These are phyloP conservation scores for Microcaecilia unicolor DNA, from an alignment of 2,797 vertebrate species.

Conservation along the genomic window DNA sequence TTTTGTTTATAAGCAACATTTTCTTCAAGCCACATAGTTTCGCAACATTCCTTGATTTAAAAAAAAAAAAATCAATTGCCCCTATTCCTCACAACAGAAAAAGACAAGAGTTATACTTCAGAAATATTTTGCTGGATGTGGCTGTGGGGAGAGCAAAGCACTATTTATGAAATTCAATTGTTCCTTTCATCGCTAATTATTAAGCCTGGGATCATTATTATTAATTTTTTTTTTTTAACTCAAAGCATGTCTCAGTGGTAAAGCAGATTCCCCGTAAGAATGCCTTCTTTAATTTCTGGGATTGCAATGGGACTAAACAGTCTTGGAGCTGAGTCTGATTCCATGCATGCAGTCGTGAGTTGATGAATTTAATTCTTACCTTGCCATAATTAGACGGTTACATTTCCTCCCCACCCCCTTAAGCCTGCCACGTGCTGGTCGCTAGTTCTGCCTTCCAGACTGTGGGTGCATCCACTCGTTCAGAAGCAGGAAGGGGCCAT, in stretches of 20 bases:
- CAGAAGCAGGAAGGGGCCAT: conserved; percentile 10
- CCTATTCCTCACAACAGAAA: conserved; percentile 11
- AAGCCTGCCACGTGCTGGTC: no score
- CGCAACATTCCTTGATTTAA: not conserved
- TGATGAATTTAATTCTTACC: conserved; percentile 54
- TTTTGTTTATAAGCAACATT: no score
- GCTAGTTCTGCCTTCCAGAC: no score
- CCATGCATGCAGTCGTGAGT: conserved; percentile 49
- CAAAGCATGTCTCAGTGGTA: conserved; percentile 52
- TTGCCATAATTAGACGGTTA: conserved; percentile 47
- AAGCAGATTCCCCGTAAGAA: conserved; percentile 22
- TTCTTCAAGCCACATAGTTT: not conserved
- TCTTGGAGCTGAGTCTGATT: conserved; percentile 33
- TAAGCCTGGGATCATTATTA: no score
- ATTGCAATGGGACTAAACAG: conserved; percentile 37
- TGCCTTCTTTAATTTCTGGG: conserved; percentile 41
- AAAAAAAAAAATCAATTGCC: no score
- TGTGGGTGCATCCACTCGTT: no score
- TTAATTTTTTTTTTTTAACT: conserved; percentile 21
- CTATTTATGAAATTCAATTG: conserved; percentile 1
- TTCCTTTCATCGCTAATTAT: conserved; percentile 16
- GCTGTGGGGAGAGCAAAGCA: conserved; percentile 23
- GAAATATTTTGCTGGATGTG: conserved; percentile 38
- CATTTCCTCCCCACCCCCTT: no score
- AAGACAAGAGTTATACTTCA: conserved; percentile 50